phyloP scores from a whole-genome alignment of 1,140 invertebrate genomes.

The Chrysopa pallens region DNA sequence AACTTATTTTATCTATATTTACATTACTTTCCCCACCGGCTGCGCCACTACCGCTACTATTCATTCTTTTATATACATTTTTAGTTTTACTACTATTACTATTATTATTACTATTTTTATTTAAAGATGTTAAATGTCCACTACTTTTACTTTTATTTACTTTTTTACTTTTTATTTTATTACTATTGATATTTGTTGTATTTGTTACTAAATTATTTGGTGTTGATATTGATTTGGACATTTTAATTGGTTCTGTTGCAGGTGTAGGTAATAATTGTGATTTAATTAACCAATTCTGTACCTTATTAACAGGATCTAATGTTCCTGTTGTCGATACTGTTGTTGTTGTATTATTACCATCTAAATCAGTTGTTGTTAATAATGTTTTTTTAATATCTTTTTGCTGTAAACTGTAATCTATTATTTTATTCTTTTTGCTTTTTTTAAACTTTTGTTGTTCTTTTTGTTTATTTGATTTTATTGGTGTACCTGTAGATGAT shows the following conservation, averaged over 20 bases:
- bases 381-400: slow-evolving; percentile 22
- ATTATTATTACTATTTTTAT: slow-evolving; percentile 11
- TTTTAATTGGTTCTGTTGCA: slow-evolving; percentile 15
- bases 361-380: no score
- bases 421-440: slow-evolving; percentile 47
- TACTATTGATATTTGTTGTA: slow-evolving; percentile 3
- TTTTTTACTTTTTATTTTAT: slow-evolving; percentile 11
- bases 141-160: slow-evolving; percentile 23
- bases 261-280: slow-evolving; percentile 27
- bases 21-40: slow-evolving; percentile 7
- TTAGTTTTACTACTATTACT: slow-evolving; percentile 17
- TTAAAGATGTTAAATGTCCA: slow-evolving; percentile 27
- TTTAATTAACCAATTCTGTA: slow-evolving; percentile 65
- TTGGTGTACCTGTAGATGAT: slow-evolving; percentile 3
- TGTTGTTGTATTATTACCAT: no score
- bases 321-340: no score
- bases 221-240: slow-evolving; percentile 53
- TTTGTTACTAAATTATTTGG: slow-evolving; percentile 38
- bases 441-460: slow-evolving; percentile 27
- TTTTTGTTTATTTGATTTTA: slow-evolving; percentile 26
- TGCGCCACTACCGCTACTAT: slow-evolving; percentile 17
- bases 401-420: slow-evolving; percentile 53
- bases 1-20: slow-evolving; percentile 36
- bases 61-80: slow-evolving; percentile 21
- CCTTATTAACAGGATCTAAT: slow-evolving; percentile 55